phyloP scores from a whole-genome alignment of 2,113 vertebrate genomes.

The Halcyon malimbica region DNA sequence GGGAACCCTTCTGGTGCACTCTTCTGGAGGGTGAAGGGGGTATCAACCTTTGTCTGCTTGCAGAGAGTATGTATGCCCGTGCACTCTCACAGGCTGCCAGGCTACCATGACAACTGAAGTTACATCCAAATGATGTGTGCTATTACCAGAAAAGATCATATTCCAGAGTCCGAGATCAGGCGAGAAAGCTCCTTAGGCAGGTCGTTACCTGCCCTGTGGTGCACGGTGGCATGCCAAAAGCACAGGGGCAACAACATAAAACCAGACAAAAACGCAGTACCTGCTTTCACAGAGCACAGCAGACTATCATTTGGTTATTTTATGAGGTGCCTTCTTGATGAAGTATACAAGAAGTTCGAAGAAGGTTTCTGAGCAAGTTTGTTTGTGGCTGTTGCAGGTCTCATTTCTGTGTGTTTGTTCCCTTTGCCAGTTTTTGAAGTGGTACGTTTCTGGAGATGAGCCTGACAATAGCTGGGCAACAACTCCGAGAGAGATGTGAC shows the following conservation, averaged over 20 bases:
- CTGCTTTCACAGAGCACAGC: not conserved
- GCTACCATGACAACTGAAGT: not conserved
- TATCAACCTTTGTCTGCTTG: conserved; percentile 16
- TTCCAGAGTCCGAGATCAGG: not conserved
- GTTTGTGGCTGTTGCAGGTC: not conserved
- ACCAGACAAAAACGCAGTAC: not conserved
- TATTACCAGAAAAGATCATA: conserved; percentile 4
- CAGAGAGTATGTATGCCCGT: accelerated
- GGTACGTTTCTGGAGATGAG: not conserved
- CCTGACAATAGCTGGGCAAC: not conserved
- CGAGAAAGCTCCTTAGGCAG: not conserved
- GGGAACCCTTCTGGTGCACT: not conserved
- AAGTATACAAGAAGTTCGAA: not conserved
- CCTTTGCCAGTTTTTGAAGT: not conserved
- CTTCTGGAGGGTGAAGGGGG: not conserved
- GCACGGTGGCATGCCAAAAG: accelerated
- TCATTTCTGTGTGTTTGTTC: not conserved
- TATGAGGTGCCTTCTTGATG: not conserved
- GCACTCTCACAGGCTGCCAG: not conserved
- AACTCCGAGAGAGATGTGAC: not conserved
- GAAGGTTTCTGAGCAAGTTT: not conserved
- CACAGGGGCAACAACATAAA: not conserved
- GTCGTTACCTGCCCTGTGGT: not conserved
- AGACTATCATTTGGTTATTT: not conserved
- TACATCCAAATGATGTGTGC: not conserved